A percentile compares a stretch with the other conserved stretches of the same genome.
Evolutionary conservation across 2,797 vertebrate genomes (phyloP).

Genomic region (Glossophaga mutica): DNA sequence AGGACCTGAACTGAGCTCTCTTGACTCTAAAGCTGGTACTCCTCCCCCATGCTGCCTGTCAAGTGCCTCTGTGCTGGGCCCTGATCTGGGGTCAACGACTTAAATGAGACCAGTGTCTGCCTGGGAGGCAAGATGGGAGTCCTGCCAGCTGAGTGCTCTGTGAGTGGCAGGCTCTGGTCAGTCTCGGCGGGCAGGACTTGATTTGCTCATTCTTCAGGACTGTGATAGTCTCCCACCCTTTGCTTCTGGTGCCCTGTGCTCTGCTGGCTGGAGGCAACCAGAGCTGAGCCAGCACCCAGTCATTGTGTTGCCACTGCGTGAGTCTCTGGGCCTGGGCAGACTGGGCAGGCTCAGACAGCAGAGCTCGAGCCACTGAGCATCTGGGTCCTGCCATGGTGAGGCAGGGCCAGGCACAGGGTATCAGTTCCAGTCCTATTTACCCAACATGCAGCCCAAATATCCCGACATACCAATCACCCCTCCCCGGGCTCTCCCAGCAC

Average conservation of each 20-base stretch:
- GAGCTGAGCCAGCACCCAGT: not conserved
- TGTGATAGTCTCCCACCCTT: not conserved
- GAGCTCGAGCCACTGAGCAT: not conserved
- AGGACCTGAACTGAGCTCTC: not conserved
- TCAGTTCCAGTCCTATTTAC: not conserved
- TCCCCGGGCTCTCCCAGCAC: not conserved
- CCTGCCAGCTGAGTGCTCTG: not conserved
- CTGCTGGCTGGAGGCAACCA: not conserved
- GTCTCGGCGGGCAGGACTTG: not conserved
- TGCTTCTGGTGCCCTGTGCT: not conserved
- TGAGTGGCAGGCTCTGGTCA: not conserved
- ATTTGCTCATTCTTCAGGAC: not conserved
- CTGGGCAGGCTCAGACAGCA: not conserved
- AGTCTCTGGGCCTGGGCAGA: not conserved
- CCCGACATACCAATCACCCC: no score
- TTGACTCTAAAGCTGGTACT: not conserved
- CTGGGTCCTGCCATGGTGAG: not conserved
- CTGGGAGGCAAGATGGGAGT: not conserved
- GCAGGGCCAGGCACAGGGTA: not conserved
- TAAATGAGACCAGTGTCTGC: not conserved
- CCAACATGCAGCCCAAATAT: not conserved
- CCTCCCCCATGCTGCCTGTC: not conserved
- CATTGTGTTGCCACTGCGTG: not conserved
- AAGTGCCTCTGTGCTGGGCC: fast-evolving
- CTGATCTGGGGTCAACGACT: not conserved